Percentiles rank a stretch among this genome's conserved stretches.
Evolutionary conservation across 2,888 invertebrate genomes (phyloP).

Genomic region (Orchesellides sinensis): DNA sequence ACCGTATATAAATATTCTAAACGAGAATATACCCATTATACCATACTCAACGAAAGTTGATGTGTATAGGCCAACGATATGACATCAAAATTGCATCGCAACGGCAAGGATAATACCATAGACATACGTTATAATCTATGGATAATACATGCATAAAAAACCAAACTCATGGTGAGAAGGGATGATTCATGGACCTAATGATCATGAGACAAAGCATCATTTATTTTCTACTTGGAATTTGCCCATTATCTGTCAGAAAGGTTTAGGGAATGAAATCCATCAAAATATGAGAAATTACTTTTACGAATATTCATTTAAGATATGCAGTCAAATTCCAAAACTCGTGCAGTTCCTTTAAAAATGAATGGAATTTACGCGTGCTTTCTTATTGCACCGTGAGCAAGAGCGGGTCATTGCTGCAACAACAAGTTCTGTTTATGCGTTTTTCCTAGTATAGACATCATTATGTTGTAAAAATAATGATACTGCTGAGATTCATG

Average conservation of each 20-base stretch:
- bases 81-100: too few species aligned
- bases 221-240: slow-evolving; percentile 18
- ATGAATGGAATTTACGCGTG: background rate
- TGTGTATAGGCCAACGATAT: too few species aligned
- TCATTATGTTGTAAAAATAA: slow-evolving; percentile 4
- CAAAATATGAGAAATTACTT: slow-evolving; percentile 41
- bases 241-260: slow-evolving; percentile 16
- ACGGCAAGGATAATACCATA: too few species aligned
- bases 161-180: background rate
- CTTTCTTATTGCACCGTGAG: background rate
- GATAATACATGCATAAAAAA: too few species aligned
- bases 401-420: background rate
- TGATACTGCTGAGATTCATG: background rate
- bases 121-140: too few species aligned
- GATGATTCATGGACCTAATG: slow-evolving; percentile 40
- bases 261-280: slow-evolving; percentile 24
- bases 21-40: background rate
- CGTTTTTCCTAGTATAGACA: background rate
- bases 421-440: background rate
- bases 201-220: slow-evolving; percentile 40
- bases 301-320: too few species aligned
- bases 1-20: slow-evolving; percentile 8
- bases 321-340: background rate
- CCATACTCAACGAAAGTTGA: background rate
- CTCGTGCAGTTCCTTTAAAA: background rate